These are phyloP conservation scores for Indicator maculatus DNA, from an alignment of 2,113 vertebrate species.

Conservation along the genomic window DNA sequence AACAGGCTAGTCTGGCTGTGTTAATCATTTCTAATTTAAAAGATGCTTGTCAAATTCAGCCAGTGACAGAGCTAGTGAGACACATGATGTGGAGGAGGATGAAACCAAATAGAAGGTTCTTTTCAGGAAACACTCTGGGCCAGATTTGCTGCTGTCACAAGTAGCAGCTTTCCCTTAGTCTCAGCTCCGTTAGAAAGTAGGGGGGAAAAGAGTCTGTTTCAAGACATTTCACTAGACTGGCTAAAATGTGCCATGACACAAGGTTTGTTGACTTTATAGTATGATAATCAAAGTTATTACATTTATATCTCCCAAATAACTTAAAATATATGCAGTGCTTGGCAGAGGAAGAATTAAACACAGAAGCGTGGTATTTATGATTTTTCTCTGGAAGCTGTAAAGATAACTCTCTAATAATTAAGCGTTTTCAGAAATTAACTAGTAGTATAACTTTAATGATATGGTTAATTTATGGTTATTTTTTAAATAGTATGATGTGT, in stretches of 20 bases:
- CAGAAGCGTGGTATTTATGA: not conserved
- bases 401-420: conserved; percentile 57
- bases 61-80: not conserved
- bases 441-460: conserved; percentile 64
- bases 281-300: conserved; percentile 19
- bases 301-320: conserved; percentile 19
- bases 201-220: not conserved
- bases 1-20: not conserved
- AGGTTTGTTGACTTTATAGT: conserved; percentile 3
- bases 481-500: conserved; percentile 64
- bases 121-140: not conserved
- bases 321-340: conserved; percentile 16
- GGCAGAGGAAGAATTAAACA: conserved; percentile 7
- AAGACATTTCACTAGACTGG: not conserved
- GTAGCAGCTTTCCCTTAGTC: conserved; percentile 8
- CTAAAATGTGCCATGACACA: conserved; percentile 26
- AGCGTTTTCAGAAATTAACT: conserved; percentile 62
- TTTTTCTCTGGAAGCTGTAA: conserved; percentile 19
- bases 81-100: not conserved
- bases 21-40: not conserved
- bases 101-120: not conserved
- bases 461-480: conserved; percentile 58
- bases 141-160: conserved; percentile 47
- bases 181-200: not conserved
- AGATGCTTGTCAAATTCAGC: not conserved